Base-by-base conservation (phyloP, 2,797 vertebrate species). In the Alcedo quadribrachys region DNA sequence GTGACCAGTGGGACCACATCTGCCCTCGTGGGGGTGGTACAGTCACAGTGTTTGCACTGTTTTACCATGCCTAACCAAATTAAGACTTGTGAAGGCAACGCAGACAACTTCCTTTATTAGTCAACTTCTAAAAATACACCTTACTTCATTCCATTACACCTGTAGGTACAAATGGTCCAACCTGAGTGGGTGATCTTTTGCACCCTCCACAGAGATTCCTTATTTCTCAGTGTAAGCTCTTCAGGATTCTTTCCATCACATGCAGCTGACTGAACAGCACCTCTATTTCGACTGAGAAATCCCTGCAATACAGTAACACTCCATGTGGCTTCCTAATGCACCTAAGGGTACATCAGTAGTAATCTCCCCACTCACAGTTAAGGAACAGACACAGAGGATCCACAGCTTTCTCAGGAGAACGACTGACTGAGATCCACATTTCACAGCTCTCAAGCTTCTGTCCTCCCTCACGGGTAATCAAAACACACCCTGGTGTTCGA, bases 41-140 rank as follows among this genome's bases (percentile, higher is more conserved):
- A 58, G 33, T 45, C 68, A 75, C 19, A 69, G 12, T 48, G 40
- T 48, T 37, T 51, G 24, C 33, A 24, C 28, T 15, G 8, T 20
- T 79, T 24, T 53, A 55, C 35, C 66, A 75, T 42, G 28, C 66
- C 37, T 69, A 51, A 77, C 69, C 83, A 88, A 88, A 84, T 30
- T 55, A 66, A 87, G 54, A 53, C 65, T 87, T 50, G 24, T 33
- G 35, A 94, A 78, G 25, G 40, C 62, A 85, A 20, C 0, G 2
- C 24, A 79, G 32, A 2, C 48, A 58, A 69, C 65, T 87, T 85
- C 79, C 69, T 67, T 48, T 54, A 62, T 63, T 76, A 83, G 40
- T 85, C 89, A 87, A 3, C 37, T 54, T 54, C 69, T 81, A 77
- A 87, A 95, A 85, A 91, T 30, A 83, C 19, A 10, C n/a, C 55